Evolutionary conservation across 2,113 vertebrate species (phyloP).

Genomic region (Rhea americana): DNA sequence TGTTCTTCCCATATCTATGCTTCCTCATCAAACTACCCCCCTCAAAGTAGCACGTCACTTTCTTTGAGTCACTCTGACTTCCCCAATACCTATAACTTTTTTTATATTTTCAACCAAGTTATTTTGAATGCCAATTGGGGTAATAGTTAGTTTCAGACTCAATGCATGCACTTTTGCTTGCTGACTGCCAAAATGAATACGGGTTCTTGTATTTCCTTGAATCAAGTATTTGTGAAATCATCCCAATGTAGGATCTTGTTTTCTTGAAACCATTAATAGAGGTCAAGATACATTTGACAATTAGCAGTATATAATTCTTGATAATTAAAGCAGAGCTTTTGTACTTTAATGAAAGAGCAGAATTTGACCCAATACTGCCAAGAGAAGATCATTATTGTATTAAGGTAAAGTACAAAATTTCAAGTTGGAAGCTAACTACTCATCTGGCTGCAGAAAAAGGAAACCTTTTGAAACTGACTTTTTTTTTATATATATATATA

Average conservation of each 20-base stretch:
- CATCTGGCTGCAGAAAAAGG: background rate
- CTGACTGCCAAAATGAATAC: background rate
- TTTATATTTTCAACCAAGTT: background rate
- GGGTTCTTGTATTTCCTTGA: background rate
- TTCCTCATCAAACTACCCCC: background rate
- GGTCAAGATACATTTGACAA: background rate
- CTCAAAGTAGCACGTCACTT: background rate
- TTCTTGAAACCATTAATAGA: background rate
- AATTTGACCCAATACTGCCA: background rate
- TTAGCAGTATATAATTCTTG: background rate
- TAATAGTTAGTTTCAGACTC: background rate
- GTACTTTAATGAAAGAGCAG: accelerated
- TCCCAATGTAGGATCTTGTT: background rate
- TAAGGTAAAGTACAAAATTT: background rate
- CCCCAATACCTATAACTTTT: background rate
- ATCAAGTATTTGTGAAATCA: background rate
- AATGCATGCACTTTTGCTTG: background rate
- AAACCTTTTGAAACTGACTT: background rate
- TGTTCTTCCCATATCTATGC: background rate
- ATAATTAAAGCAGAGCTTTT: background rate
- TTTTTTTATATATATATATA: no score
- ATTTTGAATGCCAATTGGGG: background rate
- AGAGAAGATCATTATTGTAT: background rate
- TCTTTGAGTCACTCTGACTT: background rate
- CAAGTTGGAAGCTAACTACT: background rate